These are phyloP conservation scores for Cyprichromis sp. DNA, from an alignment of 2,113 vertebrate species.

Conservation along the genomic window DNA sequence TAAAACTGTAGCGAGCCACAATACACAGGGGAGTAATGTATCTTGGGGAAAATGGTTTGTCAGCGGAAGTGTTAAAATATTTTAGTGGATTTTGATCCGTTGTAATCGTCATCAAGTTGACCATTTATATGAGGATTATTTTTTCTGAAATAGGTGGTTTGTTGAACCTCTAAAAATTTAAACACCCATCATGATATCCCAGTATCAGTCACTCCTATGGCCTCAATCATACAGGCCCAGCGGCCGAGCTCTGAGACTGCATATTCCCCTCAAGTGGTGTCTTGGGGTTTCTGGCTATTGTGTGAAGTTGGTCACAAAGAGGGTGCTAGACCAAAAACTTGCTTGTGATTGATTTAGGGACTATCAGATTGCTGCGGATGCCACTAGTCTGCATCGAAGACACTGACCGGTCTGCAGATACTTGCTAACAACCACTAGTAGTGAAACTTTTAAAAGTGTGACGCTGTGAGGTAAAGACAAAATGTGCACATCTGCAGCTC, in stretches of 20 bases:
- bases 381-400: background rate
- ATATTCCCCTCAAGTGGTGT: background rate
- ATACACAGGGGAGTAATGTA: background rate
- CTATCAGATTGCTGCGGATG: background rate
- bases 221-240: background rate
- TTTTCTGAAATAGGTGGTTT: background rate
- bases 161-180: background rate
- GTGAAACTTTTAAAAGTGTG: background rate
- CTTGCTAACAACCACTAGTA: background rate
- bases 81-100: background rate
- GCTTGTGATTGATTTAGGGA: background rate
- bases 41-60: background rate
- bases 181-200: background rate
- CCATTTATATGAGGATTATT: background rate
- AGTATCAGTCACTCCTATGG: background rate
- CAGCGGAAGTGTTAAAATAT: background rate
- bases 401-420: background rate
- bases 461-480: background rate
- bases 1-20: background rate
- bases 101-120: background rate
- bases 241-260: accelerated
- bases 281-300: background rate
- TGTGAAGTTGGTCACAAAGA: background rate
- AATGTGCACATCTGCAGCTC: background rate
- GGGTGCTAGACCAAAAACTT: background rate